Evolutionary conservation across 2,888 invertebrate species (phyloP), one percentile per base, ranked within the genome.

Genomic region (Eueremaeus valkanovi): DNA sequence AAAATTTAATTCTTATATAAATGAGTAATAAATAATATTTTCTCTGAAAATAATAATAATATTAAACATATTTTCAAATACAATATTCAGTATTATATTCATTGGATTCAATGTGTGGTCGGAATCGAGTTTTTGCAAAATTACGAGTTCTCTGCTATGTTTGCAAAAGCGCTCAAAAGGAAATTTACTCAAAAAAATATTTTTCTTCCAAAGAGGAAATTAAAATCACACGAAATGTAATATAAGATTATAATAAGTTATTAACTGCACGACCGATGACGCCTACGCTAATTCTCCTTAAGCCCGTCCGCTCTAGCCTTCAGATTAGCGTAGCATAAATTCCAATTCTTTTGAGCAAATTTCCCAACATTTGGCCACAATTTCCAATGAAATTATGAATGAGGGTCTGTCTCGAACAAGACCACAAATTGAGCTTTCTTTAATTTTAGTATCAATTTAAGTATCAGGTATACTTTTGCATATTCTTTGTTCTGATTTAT

Each of bases 211-310:
- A 31, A 51, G n/a, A 61, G 31, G 31, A 61, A 55, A 61, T 61
- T 61, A 61, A 61, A 61, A 61, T 61, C 31, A 61, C 61, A 61
- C 31, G 31, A 61, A 31, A 61, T 61, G 29, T 61, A 29, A 61
- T 61, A 21, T 61, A 61, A 61, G 61, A 61, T 61, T 29, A 61
- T 51, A 61, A 61, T 29, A 61, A 61, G 61, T 1, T 27, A 27
- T 61, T 61, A n/a, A 61, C 11, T 61, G 61, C 61, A 61, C 61
- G 61, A 61, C 61, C 29, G 31, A 61, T 27, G 11, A 27, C 61
- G 31, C 61, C 61, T 61, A 61, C 61, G 21, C 51, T 51, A 18
- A 51, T 11, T 51, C 21, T 51, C 21, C 18, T 51, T 51, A 36
- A 21, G n/a, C n/a, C 21, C 21, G 21, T 51, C 11, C 18, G 11